phyloP scores from a whole-genome alignment of 2,113 vertebrate genomes.

The Morphnarchus princeps region DNA sequence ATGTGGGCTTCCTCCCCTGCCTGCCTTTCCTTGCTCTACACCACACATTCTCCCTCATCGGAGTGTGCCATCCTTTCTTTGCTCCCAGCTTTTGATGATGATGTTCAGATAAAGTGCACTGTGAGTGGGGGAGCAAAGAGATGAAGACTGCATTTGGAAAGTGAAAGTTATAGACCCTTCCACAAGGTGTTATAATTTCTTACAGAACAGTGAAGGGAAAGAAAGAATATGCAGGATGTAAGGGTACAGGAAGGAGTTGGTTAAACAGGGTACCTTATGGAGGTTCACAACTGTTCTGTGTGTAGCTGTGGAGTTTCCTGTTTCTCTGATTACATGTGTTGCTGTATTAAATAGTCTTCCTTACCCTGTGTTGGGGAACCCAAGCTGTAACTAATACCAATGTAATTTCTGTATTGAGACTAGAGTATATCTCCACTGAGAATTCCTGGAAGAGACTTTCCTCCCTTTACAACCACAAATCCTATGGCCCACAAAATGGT shows the following conservation, averaged over 20 bases:
- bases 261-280: neutral
- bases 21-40: neutral
- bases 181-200: neutral
- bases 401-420: neutral
- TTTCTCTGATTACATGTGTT: neutral
- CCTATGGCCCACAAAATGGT: neutral
- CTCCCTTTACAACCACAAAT: neutral
- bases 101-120: neutral
- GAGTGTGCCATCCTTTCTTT: neutral
- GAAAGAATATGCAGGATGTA: neutral
- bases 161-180: neutral
- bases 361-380: neutral
- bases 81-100: rapidly evolving
- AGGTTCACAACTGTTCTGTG: neutral
- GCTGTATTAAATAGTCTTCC: neutral
- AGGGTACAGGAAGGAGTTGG: neutral
- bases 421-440: neutral
- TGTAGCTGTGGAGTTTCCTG: neutral
- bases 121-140: neutral
- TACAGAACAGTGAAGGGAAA: neutral
- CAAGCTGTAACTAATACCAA: neutral
- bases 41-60: neutral
- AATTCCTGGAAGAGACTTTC: neutral
- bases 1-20: neutral
- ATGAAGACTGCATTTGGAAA: neutral